Evolutionary conservation across 2,797 vertebrate genomes (phyloP).

Genomic region (Danio albolineatus): DNA sequence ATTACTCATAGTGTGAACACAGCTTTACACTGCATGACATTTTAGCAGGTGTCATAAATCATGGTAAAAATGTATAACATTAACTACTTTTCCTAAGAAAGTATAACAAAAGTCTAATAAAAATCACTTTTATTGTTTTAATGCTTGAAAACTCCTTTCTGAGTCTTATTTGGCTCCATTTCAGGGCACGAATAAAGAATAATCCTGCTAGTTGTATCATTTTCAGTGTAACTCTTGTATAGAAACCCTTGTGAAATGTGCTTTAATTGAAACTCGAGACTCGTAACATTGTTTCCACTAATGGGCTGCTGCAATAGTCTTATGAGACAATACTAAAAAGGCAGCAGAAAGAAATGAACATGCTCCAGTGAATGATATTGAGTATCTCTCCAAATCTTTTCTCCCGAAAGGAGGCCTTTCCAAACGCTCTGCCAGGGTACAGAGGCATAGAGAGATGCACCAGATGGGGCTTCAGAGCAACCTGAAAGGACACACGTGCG

Average conservation of each 20-base stretch:
- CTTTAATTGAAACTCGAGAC: constrained; percentile 31
- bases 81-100: too few relatives aligned
- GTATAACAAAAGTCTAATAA: too few relatives aligned
- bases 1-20: too few relatives aligned
- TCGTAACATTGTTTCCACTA: not conserved
- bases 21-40: too few relatives aligned
- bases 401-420: constrained; percentile 21
- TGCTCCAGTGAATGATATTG: not conserved
- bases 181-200: not conserved
- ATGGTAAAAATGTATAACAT: too few relatives aligned
- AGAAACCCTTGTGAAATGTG: constrained; percentile 29
- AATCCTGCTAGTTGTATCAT: constrained; percentile 31
- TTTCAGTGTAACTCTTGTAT: not conserved
- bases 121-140: too few relatives aligned
- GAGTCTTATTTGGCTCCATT: constrained; percentile 37
- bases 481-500: constrained; percentile 22
- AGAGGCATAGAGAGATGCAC: constrained; percentile 26
- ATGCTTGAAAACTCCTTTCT: too few relatives aligned
- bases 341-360: constrained; percentile 30
- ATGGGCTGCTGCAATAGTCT: constrained; percentile 4
- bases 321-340: not conserved
- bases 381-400: constrained; percentile 10
- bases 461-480: constrained; percentile 62
- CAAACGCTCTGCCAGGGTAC: constrained; percentile 46
- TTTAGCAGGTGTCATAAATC: too few relatives aligned